Conservation (phyloP, 2,113 vertebrate genomes). For the Tautogolabrus adspersus region DNA sequence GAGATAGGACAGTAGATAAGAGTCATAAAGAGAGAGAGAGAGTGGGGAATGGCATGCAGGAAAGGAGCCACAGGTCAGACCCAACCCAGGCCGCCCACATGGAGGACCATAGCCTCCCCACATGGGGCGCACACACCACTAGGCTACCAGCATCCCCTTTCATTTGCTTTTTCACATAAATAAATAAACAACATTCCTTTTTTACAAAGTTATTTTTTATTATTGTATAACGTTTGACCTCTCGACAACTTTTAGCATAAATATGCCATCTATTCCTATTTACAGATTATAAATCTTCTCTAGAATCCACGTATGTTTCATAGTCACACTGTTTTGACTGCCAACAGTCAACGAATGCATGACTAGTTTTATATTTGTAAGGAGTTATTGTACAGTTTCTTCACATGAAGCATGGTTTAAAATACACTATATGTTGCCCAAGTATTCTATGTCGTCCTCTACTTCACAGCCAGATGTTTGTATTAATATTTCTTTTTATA, state of each 20-base stretch:
- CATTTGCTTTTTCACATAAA: background rate
- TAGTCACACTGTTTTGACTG: slow-evolving; percentile 4
- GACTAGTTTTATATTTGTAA: slow-evolving; percentile 50
- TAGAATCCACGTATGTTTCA: slow-evolving; percentile 39
- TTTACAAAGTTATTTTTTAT: slow-evolving; percentile 80
- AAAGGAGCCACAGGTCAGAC: too few species aligned
- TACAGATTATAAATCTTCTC: slow-evolving; percentile 66
- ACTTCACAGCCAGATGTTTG: slow-evolving; percentile 55
- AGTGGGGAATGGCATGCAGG: too few species aligned
- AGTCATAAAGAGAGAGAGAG: too few species aligned
- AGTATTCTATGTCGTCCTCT: slow-evolving; percentile 48
- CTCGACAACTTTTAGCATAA: slow-evolving; percentile 65
- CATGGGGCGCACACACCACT: too few species aligned
- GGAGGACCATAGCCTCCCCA: too few species aligned
- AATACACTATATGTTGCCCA: slow-evolving; percentile 49
- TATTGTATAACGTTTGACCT: slow-evolving; percentile 65
- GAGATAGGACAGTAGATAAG: too few species aligned
- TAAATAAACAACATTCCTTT: slow-evolving; percentile 22
- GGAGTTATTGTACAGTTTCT: slow-evolving; percentile 52
- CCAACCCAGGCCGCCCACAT: too few species aligned
- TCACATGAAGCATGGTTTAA: slow-evolving; percentile 56
- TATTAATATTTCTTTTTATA: slow-evolving; percentile 73
- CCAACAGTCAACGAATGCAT: slow-evolving; percentile 25
- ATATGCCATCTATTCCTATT: slow-evolving; percentile 75
- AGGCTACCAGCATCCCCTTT: too few species aligned